Percentiles rank a stretch among this genome's conserved stretches.
Evolutionary conservation across 2,113 vertebrate genomes (phyloP).

Genomic region (Laticauda laticaudata): DNA sequence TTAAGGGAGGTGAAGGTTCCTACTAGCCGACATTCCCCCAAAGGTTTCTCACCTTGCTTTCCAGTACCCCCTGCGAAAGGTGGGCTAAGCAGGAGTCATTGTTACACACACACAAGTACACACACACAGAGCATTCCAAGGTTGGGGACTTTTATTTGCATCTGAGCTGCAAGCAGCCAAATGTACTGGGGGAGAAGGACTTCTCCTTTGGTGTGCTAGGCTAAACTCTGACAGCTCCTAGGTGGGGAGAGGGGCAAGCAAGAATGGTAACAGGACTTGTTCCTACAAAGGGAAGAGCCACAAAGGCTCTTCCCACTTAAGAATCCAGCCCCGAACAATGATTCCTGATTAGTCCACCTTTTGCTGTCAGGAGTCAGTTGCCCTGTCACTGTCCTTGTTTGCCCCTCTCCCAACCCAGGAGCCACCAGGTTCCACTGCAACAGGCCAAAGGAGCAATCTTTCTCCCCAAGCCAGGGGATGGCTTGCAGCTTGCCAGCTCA

Average conservation of each 20-base stretch:
- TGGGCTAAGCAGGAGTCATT: no score
- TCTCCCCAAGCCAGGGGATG: neutral
- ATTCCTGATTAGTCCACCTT: neutral
- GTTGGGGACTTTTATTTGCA: no score
- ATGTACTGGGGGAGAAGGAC: no score
- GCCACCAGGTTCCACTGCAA: neutral
- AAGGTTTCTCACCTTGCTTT: neutral
- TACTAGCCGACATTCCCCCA: neutral
- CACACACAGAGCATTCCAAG: no score
- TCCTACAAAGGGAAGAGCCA: neutral
- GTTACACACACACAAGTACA: no score
- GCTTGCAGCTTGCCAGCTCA: neutral
- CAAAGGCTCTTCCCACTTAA: neutral
- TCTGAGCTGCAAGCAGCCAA: no score
- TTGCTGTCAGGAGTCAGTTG: neutral
- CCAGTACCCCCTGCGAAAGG: neutral
- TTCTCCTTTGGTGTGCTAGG: no score
- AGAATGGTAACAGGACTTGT: neutral
- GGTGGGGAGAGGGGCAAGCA: neutral
- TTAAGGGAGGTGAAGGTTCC: neutral
- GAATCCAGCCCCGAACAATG: neutral
- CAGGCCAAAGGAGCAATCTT: neutral
- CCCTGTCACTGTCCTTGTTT: neutral
- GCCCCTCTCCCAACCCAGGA: neutral
- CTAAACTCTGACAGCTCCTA: no score